Base-by-base conservation (phyloP, 1,140 invertebrate genomes). In the Drosophila ambigua region DNA sequence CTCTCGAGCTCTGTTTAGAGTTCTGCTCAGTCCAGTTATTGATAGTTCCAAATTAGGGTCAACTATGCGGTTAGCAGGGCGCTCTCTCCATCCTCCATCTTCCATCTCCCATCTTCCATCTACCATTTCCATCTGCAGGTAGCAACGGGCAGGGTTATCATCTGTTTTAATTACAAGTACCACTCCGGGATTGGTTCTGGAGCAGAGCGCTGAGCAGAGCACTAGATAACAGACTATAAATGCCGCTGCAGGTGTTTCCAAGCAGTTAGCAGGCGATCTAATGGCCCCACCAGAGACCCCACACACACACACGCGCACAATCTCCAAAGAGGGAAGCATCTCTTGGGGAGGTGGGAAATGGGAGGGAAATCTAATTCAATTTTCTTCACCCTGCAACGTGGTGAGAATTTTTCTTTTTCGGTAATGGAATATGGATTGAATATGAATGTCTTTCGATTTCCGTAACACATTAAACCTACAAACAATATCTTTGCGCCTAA, bases 21-120 rank as follows among this genome's bases (percentile, higher is more conserved):
- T 72, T 39, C 43, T 68, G 63, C 57, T 73, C 68, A 44, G 60
- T 24, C 60, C 72, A 66, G 81, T 85, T 84, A 84, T 84, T 84
- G 81, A 84, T 84, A 80, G 81, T 85, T 77, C 54, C 66, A 80
- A 84, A 84, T 84, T 80, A 84, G 81, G 81, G 81, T 85, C 81
- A 84, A 84, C 77, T 60, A 85, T 84, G 81, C 68, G 81, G 49
- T 66, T 59, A 74, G 61, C 64, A 58, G 48, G 48, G 11, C 71
- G 50, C 60, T 45, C 59, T 24, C 8, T 7, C 28, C 15, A 41
- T 39, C 24, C 8, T 7, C 28, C 15, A 41, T 39, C 24, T 35
- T 0, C 26, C 26, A 28, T 28, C 7, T 6, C 0, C 26, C 5
- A 2, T 20, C 1, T 20, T 20, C 20, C 26, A 28, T 28, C 23